These are phyloP conservation scores for Dromiciops gliroides DNA, from an alignment of 2,113 vertebrate species.

Conservation along the genomic window DNA sequence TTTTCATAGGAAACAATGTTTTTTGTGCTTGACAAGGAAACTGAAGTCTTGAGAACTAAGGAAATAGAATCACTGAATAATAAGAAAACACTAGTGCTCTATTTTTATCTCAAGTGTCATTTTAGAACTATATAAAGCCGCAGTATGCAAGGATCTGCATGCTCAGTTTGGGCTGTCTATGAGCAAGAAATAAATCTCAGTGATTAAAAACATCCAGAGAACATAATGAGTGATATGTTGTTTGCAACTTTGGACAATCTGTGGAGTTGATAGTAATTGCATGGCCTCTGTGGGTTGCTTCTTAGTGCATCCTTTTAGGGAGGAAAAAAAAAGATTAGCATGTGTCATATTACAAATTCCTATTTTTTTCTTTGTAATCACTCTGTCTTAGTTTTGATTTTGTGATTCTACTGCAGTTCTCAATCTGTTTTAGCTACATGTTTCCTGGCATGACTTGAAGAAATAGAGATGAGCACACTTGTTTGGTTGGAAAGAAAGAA, in stretches of 20 bases:
- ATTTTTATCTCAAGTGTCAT: slow-evolving; percentile 22
- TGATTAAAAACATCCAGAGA: slow-evolving; percentile 57
- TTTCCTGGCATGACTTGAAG: not conserved
- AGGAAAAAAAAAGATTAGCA: slow-evolving; percentile 20
- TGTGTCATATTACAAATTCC: not conserved
- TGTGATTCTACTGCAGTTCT: slow-evolving; percentile 3
- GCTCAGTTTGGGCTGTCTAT: slow-evolving; percentile 4
- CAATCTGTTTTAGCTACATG: not conserved
- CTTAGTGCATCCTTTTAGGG: not conserved
- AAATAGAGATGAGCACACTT: slow-evolving; percentile 26
- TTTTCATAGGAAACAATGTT: not conserved
- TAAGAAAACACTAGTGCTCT: not conserved
- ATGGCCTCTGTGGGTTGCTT: slow-evolving; percentile 6
- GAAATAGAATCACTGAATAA: not conserved
- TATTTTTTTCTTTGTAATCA: slow-evolving; percentile 44
- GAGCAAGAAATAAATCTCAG: not conserved
- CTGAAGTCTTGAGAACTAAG: not conserved
- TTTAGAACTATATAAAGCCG: not conserved
- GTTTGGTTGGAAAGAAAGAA: slow-evolving; percentile 45
- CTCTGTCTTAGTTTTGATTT: slow-evolving; percentile 7
- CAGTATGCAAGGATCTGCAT: not conserved
- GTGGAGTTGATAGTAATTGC: not conserved
- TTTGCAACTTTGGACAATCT: not conserved
- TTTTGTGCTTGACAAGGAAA: not conserved
- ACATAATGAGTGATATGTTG: not conserved